A percentile compares a stretch with the other conserved stretches of the same genome.
Evolutionary conservation across 2,113 vertebrate species (phyloP).

Genomic region (Collichthys lucidus): DNA sequence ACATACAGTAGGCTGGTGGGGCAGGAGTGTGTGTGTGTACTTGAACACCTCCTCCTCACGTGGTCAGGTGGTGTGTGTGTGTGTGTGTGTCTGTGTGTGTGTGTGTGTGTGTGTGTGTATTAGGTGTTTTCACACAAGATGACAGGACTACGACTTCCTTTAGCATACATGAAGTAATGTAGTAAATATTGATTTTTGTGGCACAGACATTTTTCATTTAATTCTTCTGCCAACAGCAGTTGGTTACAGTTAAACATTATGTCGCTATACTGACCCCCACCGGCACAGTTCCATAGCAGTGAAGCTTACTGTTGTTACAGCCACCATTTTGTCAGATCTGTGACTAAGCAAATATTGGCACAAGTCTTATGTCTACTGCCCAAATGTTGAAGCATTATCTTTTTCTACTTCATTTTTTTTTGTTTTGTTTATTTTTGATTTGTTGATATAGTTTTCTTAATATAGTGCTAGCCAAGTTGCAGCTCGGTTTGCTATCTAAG

Average conservation of each 20-base stretch:
- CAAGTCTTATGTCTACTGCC: too few species aligned
- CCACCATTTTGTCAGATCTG: not conserved
- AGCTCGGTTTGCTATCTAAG: too few species aligned
- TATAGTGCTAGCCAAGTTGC: too few species aligned
- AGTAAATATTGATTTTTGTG: not conserved
- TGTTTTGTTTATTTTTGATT: not conserved
- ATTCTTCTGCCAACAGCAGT: not conserved
- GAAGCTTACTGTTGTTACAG: not conserved
- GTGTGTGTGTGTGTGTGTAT: not conserved
- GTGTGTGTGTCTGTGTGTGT: not conserved
- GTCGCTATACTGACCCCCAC: not conserved
- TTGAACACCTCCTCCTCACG: conserved; percentile 1
- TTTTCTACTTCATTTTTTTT: not conserved
- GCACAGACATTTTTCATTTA: not conserved
- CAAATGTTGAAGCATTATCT: not conserved
- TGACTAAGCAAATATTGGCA: not conserved
- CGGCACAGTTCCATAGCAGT: not conserved
- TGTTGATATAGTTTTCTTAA: too few species aligned
- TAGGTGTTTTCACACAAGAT: not conserved
- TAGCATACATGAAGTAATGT: too few species aligned
- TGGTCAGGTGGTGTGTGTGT: conserved; percentile 8
- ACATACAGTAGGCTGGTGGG: conserved; percentile 5
- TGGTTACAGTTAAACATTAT: not conserved
- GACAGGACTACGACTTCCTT: not conserved
- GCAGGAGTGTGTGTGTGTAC: conserved; percentile 16